Conservation (phyloP, 2,797 vertebrate genomes). For the Sebastes steindachneri region DNA sequence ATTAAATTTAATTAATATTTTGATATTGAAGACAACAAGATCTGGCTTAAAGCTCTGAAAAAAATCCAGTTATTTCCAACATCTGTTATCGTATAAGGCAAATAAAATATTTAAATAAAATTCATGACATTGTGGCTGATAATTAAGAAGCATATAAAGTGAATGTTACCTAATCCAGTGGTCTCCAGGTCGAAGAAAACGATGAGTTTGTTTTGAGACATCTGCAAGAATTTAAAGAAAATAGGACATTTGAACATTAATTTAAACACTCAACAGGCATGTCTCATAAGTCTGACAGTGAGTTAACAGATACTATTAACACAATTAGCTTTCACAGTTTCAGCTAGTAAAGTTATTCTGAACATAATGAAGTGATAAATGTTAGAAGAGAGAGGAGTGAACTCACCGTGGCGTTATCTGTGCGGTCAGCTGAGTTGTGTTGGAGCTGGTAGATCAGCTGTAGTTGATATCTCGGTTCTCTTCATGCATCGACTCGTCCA, state of each 20-base stretch:
- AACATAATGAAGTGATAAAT: neutral
- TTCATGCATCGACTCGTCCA: neutral
- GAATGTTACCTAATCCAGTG: slow-evolving; percentile 73
- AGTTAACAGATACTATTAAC: neutral
- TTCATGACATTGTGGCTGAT: too few species aligned
- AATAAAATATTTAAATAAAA: neutral
- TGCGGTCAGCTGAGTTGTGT: neutral
- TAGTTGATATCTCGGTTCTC: neutral
- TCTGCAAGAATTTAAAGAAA: slow-evolving; percentile 25
- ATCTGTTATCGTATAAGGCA: neutral
- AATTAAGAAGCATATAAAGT: neutral
- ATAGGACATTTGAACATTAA: neutral
- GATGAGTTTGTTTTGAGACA: slow-evolving; percentile 25
- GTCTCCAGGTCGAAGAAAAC: slow-evolving; percentile 84
- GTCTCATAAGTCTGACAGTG: neutral
- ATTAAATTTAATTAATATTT: neutral
- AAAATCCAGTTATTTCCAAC: neutral
- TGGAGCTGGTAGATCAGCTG: slow-evolving; percentile 6
- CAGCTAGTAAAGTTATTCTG: neutral
- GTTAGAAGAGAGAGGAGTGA: rapidly evolving
- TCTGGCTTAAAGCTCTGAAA: neutral
- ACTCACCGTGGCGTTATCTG: neutral
- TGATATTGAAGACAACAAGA: neutral
- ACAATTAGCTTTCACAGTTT: neutral
- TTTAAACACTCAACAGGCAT: neutral